These are phyloP conservation scores for Tangara arthus DNA, from an alignment of 2,797 vertebrate genomes.

Conservation along the genomic window DNA sequence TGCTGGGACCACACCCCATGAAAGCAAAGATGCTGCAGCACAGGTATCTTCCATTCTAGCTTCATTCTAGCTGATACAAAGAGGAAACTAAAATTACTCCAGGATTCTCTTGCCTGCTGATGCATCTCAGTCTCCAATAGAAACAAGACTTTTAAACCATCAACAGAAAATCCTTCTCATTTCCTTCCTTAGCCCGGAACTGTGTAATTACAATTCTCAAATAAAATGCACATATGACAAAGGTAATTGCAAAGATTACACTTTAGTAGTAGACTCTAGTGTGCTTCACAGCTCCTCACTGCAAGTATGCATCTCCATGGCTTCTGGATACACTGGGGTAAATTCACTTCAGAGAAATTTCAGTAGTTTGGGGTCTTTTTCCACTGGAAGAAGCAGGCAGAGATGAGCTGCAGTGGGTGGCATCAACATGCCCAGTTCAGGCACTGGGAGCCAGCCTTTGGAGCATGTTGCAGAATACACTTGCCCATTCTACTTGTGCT, in stretches of 20 bases:
- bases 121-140: neutral
- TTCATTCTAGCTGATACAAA: neutral
- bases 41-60: neutral
- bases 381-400: neutral
- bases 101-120: neutral
- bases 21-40: rapidly evolving
- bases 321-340: neutral
- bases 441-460: neutral
- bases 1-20: neutral
- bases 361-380: neutral
- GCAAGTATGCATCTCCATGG: neutral
- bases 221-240: neutral
- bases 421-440: neutral
- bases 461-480: neutral
- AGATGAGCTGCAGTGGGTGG: neutral
- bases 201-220: neutral
- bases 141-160: neutral
- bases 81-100: neutral
- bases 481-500: neutral
- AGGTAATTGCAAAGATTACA: neutral
- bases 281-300: neutral
- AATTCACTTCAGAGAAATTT: neutral
- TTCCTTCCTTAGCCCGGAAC: neutral
- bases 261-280: neutral
- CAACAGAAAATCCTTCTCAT: neutral